A percentile compares a stretch with the other conserved stretches of the same genome.
These are phyloP conservation scores for Helicoverpa assulta DNA, from an alignment of 2,888 invertebrate species.

Conservation along the genomic window DNA sequence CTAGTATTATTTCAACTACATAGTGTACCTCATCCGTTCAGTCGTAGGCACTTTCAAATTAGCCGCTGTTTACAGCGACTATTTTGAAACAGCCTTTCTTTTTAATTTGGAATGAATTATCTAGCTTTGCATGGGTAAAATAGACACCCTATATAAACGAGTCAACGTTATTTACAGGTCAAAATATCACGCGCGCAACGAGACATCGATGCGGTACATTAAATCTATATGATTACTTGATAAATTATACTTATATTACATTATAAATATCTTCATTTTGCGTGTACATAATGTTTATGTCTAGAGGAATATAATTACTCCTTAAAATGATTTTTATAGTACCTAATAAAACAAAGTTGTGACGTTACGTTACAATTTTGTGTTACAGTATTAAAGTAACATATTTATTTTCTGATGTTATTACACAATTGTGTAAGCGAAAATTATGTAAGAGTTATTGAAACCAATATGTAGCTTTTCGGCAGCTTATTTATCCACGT, in stretches of 20 bases:
- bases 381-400: conserved; percentile 69
- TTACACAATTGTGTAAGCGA: conserved; percentile 45
- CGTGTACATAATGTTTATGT: conserved; percentile 47
- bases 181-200: conserved; percentile 98
- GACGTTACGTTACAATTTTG: conserved; percentile 60
- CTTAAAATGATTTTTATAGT: conserved; percentile 53
- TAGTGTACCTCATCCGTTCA: conserved; percentile 57
- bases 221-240: conserved; percentile 62
- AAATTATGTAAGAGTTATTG: conserved; percentile 38
- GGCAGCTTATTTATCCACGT: conserved; percentile 44
- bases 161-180: conserved; percentile 86
- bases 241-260: conserved; percentile 46
- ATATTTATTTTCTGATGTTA: conserved; percentile 54
- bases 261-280: conserved; percentile 42
- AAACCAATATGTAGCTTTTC: conserved; percentile 30
- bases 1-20: conserved; percentile 47
- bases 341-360: conserved; percentile 53
- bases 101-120: conserved; percentile 26
- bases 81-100: conserved; percentile 43
- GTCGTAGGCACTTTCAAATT: conserved; percentile 50
- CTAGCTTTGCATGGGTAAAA: conserved; percentile 49
- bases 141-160: conserved; percentile 48
- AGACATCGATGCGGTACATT: conserved; percentile 95
- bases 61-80: conserved; percentile 26
- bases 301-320: conserved; percentile 40